Evolutionary conservation across 2,888 invertebrate genomes (phyloP).

Genomic region (Ormyrus thymus): DNA sequence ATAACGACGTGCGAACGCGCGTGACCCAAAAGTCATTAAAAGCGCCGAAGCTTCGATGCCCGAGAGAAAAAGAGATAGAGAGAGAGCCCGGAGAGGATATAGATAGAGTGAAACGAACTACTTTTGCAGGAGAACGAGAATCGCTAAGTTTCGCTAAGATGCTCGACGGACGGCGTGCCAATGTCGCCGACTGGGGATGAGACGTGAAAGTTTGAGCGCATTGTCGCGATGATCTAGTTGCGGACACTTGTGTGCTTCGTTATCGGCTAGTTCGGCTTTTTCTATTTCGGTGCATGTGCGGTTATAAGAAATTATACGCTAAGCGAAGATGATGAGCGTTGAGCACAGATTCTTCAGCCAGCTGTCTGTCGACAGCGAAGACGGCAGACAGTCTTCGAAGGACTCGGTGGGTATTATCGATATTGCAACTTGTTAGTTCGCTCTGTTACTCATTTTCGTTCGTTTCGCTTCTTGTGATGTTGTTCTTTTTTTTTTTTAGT

Average conservation of each 20-base stretch:
- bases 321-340: constrained; percentile 63
- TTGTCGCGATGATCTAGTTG: constrained; percentile 5
- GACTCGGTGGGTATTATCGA: constrained; percentile 52
- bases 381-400: constrained; percentile 61
- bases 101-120: not conserved
- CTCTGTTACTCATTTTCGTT: not conserved
- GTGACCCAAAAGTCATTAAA: too few relatives aligned
- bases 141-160: not conserved
- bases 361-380: constrained; percentile 67
- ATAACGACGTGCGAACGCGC: too few relatives aligned
- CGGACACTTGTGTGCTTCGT: not conserved
- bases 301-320: not conserved
- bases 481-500: not conserved
- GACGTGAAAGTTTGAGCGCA: not conserved
- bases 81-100: not conserved
- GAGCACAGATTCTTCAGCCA: constrained; percentile 65
- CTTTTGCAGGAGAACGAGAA: not conserved
- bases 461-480: not conserved
- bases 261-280: not conserved
- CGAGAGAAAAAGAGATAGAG: not conserved
- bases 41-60: not conserved
- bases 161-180: constrained; percentile 13
- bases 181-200: constrained; percentile 14
- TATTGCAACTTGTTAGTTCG: not conserved
- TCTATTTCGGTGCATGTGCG: constrained; percentile 11